Evolutionary conservation across 2,797 vertebrate species (phyloP).

Genomic region (Malurus splendens): DNA sequence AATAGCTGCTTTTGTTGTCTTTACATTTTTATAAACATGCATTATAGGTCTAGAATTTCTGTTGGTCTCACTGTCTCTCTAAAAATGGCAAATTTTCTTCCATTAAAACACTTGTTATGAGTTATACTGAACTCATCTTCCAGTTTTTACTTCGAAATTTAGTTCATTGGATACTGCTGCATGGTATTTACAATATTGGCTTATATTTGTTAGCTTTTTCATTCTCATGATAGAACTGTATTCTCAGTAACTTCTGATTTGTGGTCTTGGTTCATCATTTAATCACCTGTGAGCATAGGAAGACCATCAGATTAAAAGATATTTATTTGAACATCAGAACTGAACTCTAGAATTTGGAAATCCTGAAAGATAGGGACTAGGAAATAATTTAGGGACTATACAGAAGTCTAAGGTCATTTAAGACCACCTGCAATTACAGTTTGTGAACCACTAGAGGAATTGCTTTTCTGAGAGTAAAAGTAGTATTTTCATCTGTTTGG

Average conservation of each 20-base stretch:
- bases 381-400: neutral
- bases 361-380: neutral
- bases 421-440: neutral
- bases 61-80: neutral
- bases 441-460: neutral
- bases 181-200: neutral
- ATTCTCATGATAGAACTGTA: neutral
- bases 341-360: neutral
- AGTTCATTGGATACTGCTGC: neutral
- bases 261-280: neutral
- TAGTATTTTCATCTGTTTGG: neutral
- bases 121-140: neutral
- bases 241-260: neutral
- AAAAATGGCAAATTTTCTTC: neutral
- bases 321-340: neutral
- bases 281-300: neutral
- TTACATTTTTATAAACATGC: neutral
- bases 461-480: neutral
- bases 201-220: neutral
- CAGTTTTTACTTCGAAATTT: neutral
- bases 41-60: neutral
- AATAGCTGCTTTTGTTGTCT: neutral
- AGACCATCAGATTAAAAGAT: neutral
- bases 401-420: neutral
- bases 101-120: neutral